phyloP scores from a whole-genome alignment of 2,888 invertebrate species.

The Bombylius major region DNA sequence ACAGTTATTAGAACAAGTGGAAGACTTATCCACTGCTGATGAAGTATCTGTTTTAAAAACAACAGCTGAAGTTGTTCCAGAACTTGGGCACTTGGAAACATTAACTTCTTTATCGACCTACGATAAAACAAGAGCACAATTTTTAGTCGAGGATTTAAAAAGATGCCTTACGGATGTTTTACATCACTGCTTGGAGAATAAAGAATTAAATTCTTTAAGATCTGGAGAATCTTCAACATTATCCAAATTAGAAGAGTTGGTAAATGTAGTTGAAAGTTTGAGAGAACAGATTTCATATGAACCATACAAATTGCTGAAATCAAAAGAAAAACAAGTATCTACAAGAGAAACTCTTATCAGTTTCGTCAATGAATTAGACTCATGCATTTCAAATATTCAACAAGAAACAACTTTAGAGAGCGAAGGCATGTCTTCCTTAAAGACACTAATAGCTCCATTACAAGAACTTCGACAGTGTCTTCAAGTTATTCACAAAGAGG shows the following conservation, averaged over 20 bases:
- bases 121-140: slow-evolving; percentile 14
- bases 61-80: slow-evolving; percentile 33
- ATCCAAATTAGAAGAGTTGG: slow-evolving; percentile 26
- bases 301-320: slow-evolving; percentile 19
- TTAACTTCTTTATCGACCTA: neutral
- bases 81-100: slow-evolving; percentile 16
- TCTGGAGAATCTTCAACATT: slow-evolving; percentile 20
- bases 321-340: neutral
- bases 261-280: slow-evolving; percentile 33
- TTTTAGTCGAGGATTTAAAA: slow-evolving; percentile 24
- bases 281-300: slow-evolving; percentile 29
- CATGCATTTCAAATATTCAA: slow-evolving; percentile 28
- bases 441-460: slow-evolving; percentile 24
- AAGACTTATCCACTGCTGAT: slow-evolving; percentile 35
- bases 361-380: slow-evolving; percentile 26
- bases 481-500: slow-evolving; percentile 20
- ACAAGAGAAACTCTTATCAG: slow-evolving; percentile 28
- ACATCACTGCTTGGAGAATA: slow-evolving; percentile 23
- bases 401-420: slow-evolving; percentile 17
- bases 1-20: slow-evolving; percentile 14
- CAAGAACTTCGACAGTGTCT: slow-evolving; percentile 25
- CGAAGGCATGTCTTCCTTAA: slow-evolving; percentile 21
- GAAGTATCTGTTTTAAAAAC: slow-evolving; percentile 48
- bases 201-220: slow-evolving; percentile 19
- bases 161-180: slow-evolving; percentile 26